phyloP scores from a whole-genome alignment of 1,140 invertebrate genomes.

The Papilio glaucus region DNA sequence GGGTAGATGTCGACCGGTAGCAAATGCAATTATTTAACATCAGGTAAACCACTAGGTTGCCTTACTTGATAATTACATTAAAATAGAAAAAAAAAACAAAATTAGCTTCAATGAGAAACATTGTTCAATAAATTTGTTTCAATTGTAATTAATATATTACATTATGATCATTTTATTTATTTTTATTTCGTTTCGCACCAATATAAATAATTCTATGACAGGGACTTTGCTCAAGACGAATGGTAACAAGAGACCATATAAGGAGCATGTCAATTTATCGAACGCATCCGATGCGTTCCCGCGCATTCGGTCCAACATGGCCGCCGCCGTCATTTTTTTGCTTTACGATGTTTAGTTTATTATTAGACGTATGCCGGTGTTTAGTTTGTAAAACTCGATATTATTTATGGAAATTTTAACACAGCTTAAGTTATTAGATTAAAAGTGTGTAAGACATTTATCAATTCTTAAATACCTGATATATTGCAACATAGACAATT shows the following conservation, averaged over 20 bases:
- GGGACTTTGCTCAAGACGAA: slow-evolving; percentile 48
- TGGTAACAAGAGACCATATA: slow-evolving; percentile 62
- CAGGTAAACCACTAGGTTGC: too few species aligned
- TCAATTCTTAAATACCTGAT: too few species aligned
- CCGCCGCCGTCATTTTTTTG: slow-evolving; percentile 52
- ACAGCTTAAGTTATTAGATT: background rate
- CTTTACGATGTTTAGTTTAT: slow-evolving; percentile 62
- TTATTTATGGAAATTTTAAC: slow-evolving; percentile 32
- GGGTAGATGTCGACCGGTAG: too few species aligned
- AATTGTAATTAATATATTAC: background rate
- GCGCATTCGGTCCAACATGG: slow-evolving; percentile 63
- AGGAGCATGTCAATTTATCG: slow-evolving; percentile 73
- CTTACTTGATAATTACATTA: too few species aligned
- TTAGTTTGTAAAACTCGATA: slow-evolving; percentile 40
- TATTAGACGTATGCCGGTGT: slow-evolving; percentile 49
- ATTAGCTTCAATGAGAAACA: too few species aligned
- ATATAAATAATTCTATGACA: slow-evolving; percentile 22
- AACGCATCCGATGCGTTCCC: slow-evolving; percentile 61
- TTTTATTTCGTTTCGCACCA: background rate
- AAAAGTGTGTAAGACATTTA: background rate
- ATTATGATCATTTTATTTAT: background rate
- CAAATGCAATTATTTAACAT: too few species aligned
- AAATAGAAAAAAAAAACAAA: too few species aligned
- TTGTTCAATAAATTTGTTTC: background rate
- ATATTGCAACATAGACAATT: too few species aligned